Evolutionary conservation across 2,113 vertebrate genomes (phyloP).

Genomic region (Pyrgilauda ruficollis): DNA sequence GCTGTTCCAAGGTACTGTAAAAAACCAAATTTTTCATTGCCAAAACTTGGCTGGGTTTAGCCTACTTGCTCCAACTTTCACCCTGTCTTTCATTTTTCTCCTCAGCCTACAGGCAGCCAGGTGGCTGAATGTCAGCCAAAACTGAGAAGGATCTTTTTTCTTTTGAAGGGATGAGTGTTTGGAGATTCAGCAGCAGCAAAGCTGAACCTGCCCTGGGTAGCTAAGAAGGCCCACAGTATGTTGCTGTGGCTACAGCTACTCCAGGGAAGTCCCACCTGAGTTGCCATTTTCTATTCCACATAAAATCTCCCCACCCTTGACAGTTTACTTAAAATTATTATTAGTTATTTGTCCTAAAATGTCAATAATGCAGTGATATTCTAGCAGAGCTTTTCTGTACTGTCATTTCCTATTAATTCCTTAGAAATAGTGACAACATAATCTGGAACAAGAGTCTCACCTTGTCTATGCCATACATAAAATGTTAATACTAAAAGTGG

Average conservation of each 20-base stretch:
- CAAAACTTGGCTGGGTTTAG: not conserved
- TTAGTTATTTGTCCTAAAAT: not conserved
- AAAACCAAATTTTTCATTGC: not conserved
- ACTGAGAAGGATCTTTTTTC: slow-evolving; percentile 5
- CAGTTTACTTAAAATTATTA: not conserved
- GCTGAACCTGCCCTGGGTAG: not conserved
- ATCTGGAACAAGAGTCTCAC: not conserved
- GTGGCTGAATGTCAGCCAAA: slow-evolving; percentile 1
- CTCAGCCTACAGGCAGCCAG: not conserved
- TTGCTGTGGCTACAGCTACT: not conserved
- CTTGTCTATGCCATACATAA: not conserved
- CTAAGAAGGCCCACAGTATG: not conserved
- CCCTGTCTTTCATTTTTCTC: not conserved
- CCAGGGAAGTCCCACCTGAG: not conserved
- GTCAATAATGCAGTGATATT: not conserved
- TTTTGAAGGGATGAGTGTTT: not conserved
- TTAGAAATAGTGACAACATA: not conserved
- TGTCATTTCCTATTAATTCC: not conserved
- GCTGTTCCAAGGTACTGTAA: not conserved
- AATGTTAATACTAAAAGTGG: not conserved
- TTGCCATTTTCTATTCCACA: not conserved
- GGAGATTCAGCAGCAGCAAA: not conserved
- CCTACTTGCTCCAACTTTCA: not conserved
- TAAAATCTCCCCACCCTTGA: not conserved
- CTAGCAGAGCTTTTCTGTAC: not conserved